phyloP scores from a whole-genome alignment of 1,140 invertebrate species.

The Gryllus bimaculatus region DNA sequence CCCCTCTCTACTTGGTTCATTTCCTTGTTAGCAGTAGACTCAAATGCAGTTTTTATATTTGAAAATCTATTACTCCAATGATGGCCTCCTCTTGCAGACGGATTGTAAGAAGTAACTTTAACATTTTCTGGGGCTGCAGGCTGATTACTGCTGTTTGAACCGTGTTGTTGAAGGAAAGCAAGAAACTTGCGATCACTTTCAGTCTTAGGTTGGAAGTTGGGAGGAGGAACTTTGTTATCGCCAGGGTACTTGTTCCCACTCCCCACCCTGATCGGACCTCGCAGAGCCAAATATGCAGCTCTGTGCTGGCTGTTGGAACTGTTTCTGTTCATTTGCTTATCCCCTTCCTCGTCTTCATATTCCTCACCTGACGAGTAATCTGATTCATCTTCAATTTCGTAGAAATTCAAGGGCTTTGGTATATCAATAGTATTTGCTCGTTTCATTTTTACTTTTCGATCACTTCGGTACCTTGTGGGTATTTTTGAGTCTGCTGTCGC shows the following conservation, averaged over 20 bases:
- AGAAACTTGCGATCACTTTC: slow-evolving; percentile 77
- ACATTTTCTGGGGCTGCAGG: background rate
- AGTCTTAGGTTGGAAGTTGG: slow-evolving; percentile 66
- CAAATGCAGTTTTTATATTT: slow-evolving; percentile 77
- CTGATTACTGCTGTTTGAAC: slow-evolving; percentile 9
- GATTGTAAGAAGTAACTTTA: slow-evolving; percentile 27
- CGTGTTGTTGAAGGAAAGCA: slow-evolving; percentile 67
- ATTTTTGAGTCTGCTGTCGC: slow-evolving; percentile 25
- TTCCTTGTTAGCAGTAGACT: slow-evolving; percentile 29
- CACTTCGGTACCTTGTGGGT: slow-evolving; percentile 1
- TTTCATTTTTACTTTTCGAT: slow-evolving; percentile 61
- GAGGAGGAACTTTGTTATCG: slow-evolving; percentile 35
- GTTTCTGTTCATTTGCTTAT: background rate
- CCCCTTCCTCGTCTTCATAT: slow-evolving; percentile 23
- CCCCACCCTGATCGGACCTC: slow-evolving; percentile 47
- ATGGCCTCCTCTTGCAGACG: slow-evolving; percentile 27
- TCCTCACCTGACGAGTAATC: slow-evolving; percentile 32
- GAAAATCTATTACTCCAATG: slow-evolving; percentile 72
- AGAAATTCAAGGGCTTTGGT: slow-evolving; percentile 54
- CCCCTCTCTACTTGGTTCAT: slow-evolving; percentile 22
- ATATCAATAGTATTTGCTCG: slow-evolving; percentile 81
- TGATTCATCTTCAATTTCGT: slow-evolving; percentile 40
- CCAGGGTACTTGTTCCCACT: background rate
- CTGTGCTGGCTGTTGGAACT: slow-evolving; percentile 26
- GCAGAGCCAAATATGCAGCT: slow-evolving; percentile 38